These are phyloP conservation scores for Symphodus melops DNA, from an alignment of 2,113 vertebrate genomes.

Conservation along the genomic window DNA sequence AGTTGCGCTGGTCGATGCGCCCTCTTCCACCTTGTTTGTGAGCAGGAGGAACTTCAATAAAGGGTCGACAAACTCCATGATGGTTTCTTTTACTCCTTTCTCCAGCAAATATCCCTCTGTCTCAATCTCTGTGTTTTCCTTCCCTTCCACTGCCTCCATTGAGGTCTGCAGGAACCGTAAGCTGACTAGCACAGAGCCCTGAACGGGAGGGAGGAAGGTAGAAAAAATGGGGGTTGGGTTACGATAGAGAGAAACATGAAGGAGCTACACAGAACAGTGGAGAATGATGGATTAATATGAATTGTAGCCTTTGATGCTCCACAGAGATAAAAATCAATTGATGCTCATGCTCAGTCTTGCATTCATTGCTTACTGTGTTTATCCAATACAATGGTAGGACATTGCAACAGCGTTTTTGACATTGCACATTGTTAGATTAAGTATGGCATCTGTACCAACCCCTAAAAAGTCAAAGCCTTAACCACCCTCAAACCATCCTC, in stretches of 20 bases:
- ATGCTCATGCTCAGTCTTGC: too few species aligned
- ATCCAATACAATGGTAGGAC: background rate
- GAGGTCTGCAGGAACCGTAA: constrained; percentile 88
- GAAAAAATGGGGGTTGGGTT: background rate
- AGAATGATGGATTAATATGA: too few species aligned
- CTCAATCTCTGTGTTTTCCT: constrained; percentile 84
- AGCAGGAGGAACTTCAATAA: constrained; percentile 77
- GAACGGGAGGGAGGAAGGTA: constrained; percentile 20
- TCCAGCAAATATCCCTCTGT: constrained; percentile 89
- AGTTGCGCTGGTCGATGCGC: background rate
- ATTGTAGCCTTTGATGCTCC: too few species aligned
- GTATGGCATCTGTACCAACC: too few species aligned
- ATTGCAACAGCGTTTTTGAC: background rate
- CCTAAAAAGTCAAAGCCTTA: too few species aligned
- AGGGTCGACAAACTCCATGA: constrained; percentile 74
- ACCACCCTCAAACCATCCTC: too few species aligned
- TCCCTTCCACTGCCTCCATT: constrained; percentile 85
- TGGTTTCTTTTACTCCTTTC: constrained; percentile 83
- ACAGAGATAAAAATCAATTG: too few species aligned
- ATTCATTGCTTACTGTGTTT: too few species aligned
- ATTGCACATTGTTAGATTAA: too few species aligned
- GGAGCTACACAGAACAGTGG: background rate
- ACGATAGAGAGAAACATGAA: background rate
- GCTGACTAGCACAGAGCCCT: constrained; percentile 86
- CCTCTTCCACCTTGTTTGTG: constrained; percentile 81